These are phyloP conservation scores for Parasteatoda lunata DNA, from an alignment of 2,888 invertebrate genomes.

Conservation along the genomic window DNA sequence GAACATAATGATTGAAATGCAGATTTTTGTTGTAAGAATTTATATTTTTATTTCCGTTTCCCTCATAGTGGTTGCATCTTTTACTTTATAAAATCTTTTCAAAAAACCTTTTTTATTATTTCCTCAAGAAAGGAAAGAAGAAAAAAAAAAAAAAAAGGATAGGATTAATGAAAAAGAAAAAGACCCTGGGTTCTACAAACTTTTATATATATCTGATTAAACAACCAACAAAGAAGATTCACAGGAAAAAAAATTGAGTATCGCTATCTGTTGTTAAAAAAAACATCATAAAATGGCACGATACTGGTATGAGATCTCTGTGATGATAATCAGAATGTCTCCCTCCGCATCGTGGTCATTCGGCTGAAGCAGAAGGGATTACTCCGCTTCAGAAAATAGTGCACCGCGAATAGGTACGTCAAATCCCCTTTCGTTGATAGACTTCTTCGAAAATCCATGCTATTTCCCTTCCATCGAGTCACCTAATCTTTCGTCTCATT, in stretches of 20 bases:
- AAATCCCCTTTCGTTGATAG: constrained; percentile 66
- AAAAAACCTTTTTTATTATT: constrained; percentile 33
- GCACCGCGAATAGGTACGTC: constrained; percentile 66
- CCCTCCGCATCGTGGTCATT: constrained; percentile 64
- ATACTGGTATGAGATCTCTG: constrained; percentile 57
- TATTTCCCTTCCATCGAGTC: constrained; percentile 62
- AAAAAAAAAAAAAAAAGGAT: constrained; percentile 2
- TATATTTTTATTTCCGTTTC: constrained; percentile 22
- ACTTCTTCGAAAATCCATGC: constrained; percentile 65
- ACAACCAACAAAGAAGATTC: constrained; percentile 47
- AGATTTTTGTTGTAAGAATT: constrained; percentile 19
- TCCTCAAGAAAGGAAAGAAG: neutral
- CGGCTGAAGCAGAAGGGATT: constrained; percentile 65
- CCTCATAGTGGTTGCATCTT: neutral
- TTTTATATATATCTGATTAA: constrained; percentile 67
- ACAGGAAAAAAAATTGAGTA: constrained; percentile 10
- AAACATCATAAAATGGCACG: constrained; percentile 38
- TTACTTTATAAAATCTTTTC: neutral
- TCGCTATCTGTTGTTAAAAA: constrained; percentile 12
- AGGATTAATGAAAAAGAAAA: constrained; percentile 7
- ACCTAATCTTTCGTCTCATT: constrained; percentile 63
- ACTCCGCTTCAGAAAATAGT: constrained; percentile 68
- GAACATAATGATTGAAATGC: constrained; percentile 19
- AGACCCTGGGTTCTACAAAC: constrained; percentile 50
- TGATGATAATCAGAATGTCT: constrained; percentile 69